phyloP scores from a whole-genome alignment of 2,797 vertebrate genomes.

The Gobionotothen gibberifrons region DNA sequence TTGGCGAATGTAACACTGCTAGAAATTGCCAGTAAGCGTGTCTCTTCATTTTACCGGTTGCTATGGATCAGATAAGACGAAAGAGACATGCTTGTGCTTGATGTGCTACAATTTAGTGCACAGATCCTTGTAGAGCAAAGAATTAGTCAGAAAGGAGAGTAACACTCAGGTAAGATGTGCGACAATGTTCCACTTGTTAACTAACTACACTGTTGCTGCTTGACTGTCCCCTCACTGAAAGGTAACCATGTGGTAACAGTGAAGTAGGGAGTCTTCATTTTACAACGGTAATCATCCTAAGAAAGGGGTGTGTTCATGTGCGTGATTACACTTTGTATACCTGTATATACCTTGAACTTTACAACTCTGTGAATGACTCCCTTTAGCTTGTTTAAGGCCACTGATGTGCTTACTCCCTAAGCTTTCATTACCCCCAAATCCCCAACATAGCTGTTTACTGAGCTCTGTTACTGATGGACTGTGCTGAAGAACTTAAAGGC shows the following conservation, averaged over 20 bases:
- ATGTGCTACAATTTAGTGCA: constrained; percentile 10
- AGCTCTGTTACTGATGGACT: constrained; percentile 66
- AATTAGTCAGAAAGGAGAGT: constrained; percentile 25
- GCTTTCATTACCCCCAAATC: constrained; percentile 61
- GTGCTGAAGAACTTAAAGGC: constrained; percentile 37
- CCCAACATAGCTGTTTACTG: constrained; percentile 61
- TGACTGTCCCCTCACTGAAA: constrained; percentile 24
- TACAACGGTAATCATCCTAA: constrained; percentile 21
- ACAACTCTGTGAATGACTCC: constrained; percentile 45
- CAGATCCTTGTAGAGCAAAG: constrained; percentile 12
- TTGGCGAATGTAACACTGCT: constrained; percentile 62
- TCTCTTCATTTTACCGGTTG: constrained; percentile 56
- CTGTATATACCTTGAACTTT: constrained; percentile 64
- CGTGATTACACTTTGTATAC: constrained; percentile 57
- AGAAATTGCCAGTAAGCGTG: constrained; percentile 59
- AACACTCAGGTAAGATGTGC: constrained; percentile 71
- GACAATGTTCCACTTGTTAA: constrained; percentile 45
- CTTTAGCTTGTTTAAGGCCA: constrained; percentile 57
- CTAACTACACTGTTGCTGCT: constrained; percentile 41
- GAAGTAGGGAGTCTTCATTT: constrained; percentile 11
- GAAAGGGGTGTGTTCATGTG: constrained; percentile 22
- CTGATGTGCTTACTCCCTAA: constrained; percentile 67
- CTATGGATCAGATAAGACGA: constrained; percentile 48
- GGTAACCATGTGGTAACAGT: constrained; percentile 9
- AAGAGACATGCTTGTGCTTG: constrained; percentile 16